Percentiles rank a stretch among this genome's conserved stretches.
Conservation (phyloP, 2,113 vertebrate species). For the Muscicapa adusta region DNA sequence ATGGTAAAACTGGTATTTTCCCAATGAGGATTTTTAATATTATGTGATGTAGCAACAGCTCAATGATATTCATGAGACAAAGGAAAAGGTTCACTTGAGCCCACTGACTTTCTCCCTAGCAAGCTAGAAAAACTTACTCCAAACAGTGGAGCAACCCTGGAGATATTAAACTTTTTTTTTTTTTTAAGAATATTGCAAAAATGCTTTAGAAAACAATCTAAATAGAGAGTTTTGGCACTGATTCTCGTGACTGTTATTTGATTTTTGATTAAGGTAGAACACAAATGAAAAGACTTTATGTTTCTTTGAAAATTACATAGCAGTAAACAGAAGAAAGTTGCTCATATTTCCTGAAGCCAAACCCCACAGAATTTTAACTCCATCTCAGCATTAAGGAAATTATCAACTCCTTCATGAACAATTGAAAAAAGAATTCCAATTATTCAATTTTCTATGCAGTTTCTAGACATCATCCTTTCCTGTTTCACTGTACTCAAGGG, state of each 20-base stretch:
- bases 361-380: background rate
- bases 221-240: background rate
- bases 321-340: background rate
- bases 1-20: background rate
- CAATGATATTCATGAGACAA: background rate
- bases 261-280: background rate
- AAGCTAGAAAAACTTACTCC: background rate
- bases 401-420: background rate
- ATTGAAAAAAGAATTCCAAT: background rate
- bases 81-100: background rate
- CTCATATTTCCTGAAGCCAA: background rate
- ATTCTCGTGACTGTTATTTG: background rate
- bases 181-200: background rate
- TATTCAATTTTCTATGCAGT: background rate
- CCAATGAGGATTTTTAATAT: background rate
- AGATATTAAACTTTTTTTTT: background rate
- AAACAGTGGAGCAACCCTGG: background rate
- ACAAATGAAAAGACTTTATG: background rate
- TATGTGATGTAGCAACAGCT: background rate
- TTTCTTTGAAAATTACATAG: background rate
- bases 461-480: background rate
- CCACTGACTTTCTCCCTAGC: background rate
- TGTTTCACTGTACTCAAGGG: background rate
- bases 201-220: background rate
- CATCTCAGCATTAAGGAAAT: background rate